Conservation (phyloP, 2,113 vertebrate species). For the Archocentrus centrarchus region DNA sequence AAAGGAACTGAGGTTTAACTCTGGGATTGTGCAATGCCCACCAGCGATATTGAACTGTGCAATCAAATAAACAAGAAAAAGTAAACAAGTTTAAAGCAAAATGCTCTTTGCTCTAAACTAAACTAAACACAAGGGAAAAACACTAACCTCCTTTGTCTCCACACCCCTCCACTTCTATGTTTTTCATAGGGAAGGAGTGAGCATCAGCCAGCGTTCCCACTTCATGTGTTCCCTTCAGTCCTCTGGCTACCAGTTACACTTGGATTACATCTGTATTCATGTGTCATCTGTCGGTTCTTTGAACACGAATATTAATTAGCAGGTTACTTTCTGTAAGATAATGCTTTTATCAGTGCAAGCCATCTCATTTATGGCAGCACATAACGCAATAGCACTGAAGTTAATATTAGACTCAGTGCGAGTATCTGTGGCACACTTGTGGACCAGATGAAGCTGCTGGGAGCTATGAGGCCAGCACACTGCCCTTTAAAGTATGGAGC, state of each 20-base stretch:
- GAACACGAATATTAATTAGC: background rate
- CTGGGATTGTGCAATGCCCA: accelerated
- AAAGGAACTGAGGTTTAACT: background rate
- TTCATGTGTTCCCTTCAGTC: background rate
- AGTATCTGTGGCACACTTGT: background rate
- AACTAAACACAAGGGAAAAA: background rate
- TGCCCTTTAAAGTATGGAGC: background rate
- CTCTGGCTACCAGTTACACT: background rate
- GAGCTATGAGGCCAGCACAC: accelerated
- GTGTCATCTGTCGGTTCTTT: accelerated
- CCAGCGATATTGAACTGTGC: accelerated
- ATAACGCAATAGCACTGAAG: accelerated
- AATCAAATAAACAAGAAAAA: background rate
- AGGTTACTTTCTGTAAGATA: background rate
- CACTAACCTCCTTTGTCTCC: background rate
- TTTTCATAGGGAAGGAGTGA: background rate
- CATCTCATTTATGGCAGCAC: background rate
- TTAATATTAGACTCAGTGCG: background rate
- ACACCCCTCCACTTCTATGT: background rate
- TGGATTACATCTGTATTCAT: too few species aligned
- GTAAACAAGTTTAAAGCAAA: background rate
- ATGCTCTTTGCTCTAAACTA: background rate
- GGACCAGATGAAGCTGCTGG: background rate
- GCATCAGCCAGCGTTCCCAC: background rate
- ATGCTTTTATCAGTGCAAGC: background rate